Percentiles rank a stretch among this genome's conserved stretches.
Evolutionary conservation across 2,888 invertebrate genomes (phyloP).

Genomic region (Latrodectus hesperus): DNA sequence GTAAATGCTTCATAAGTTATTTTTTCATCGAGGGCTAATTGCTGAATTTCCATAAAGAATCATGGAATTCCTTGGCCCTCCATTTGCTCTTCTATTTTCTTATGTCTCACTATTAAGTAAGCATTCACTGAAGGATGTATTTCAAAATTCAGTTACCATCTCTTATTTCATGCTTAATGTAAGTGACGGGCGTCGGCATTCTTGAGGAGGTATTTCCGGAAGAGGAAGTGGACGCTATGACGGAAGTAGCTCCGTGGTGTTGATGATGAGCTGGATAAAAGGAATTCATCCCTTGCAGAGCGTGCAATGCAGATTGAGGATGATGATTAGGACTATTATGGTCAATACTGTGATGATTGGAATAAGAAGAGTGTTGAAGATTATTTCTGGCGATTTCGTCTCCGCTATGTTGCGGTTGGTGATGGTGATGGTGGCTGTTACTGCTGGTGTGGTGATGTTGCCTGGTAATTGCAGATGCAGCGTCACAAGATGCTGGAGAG

Average conservation of each 20-base stretch:
- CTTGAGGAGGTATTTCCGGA: conserved; percentile 37
- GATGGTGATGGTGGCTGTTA: conserved; percentile 29
- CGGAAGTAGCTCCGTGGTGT: conserved; percentile 45
- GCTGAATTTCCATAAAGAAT: too few species aligned
- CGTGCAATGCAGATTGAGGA: conserved; percentile 42
- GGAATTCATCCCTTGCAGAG: conserved; percentile 55
- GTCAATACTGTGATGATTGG: conserved; percentile 43
- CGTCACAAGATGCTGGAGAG: conserved; percentile 36
- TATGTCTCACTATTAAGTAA: too few species aligned
- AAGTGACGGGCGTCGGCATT: conserved; percentile 26
- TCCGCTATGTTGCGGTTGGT: conserved; percentile 28
- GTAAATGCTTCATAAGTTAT: too few species aligned
- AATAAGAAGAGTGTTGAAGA: conserved; percentile 46
- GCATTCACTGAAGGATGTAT: too few species aligned
- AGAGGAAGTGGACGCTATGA: conserved; percentile 52
- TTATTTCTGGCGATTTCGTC: conserved; percentile 34
- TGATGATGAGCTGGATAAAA: conserved; percentile 54
- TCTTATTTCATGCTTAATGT: conserved; percentile 51
- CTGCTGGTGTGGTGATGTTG: conserved; percentile 26
- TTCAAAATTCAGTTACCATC: neutral
- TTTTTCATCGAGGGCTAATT: too few species aligned
- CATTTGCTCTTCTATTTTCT: too few species aligned
- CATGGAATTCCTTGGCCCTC: too few species aligned
- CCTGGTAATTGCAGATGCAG: conserved; percentile 16
- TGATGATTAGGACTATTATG: conserved; percentile 20